phyloP scores from a whole-genome alignment of 2,797 vertebrate species.

The Spinibarbus caldwelli region DNA sequence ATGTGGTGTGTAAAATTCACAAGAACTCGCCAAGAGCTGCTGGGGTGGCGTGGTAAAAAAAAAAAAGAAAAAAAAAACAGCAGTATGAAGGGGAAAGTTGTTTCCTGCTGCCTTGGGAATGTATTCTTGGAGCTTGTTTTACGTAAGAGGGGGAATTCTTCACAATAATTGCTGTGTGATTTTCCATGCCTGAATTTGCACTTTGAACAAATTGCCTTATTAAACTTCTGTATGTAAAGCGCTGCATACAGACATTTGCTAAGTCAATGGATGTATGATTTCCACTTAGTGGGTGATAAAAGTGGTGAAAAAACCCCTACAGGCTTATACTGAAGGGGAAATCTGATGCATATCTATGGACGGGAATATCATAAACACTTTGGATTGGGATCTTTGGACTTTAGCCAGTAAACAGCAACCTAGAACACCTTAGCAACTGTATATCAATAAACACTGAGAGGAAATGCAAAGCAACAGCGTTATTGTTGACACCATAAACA shows the following conservation, averaged over 20 bases:
- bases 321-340: not conserved
- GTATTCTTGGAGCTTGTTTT: conserved; percentile 40
- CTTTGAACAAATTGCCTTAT: conserved; percentile 8
- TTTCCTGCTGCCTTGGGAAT: conserved; percentile 27
- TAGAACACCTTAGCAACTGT: not conserved
- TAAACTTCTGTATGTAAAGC: not conserved
- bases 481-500: not conserved
- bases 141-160: conserved; percentile 48
- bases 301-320: not conserved
- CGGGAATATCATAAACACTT: not conserved
- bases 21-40: conserved; percentile 59
- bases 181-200: conserved; percentile 24
- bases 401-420: not conserved
- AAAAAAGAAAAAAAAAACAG: not conserved
- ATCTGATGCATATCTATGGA: not conserved
- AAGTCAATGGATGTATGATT: not conserved
- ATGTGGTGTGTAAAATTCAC: conserved; percentile 71
- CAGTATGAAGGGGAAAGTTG: conserved; percentile 50
- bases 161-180: conserved; percentile 42
- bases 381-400: not conserved
- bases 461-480: not conserved
- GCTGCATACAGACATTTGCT: not conserved
- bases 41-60: conserved; percentile 14
- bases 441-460: not conserved
- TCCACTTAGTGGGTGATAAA: not conserved